Percentiles rank a stretch among this genome's conserved stretches.
These are phyloP conservation scores for Paralichthys olivaceus DNA, from an alignment of 2,113 vertebrate species.

Conservation along the genomic window DNA sequence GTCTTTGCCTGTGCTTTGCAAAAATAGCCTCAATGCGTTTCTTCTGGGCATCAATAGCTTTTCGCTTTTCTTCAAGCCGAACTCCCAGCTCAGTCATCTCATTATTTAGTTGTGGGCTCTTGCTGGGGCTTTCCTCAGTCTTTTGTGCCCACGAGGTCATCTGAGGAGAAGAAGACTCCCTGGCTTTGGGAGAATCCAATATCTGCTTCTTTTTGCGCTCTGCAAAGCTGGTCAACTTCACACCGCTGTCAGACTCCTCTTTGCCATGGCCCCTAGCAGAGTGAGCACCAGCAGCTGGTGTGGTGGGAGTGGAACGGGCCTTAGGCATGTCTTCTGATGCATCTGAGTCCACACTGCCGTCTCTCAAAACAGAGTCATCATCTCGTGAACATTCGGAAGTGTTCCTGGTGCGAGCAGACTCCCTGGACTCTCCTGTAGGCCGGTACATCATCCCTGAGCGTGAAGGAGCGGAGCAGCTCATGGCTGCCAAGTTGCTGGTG, in stretches of 20 bases:
- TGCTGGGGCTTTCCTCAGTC: slow-evolving; percentile 83
- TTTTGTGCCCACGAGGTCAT: slow-evolving; percentile 78
- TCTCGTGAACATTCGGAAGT: slow-evolving; percentile 83
- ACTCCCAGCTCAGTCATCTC: slow-evolving; percentile 90
- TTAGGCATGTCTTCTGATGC: slow-evolving; percentile 85
- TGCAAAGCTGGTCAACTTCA: slow-evolving; percentile 94
- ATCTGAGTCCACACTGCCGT: slow-evolving; percentile 88
- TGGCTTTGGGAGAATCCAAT: slow-evolving; percentile 71
- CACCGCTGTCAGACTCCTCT: slow-evolving; percentile 80
- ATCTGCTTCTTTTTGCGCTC: slow-evolving; percentile 89
- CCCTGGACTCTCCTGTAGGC: slow-evolving; percentile 57
- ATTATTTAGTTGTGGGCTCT: slow-evolving; percentile 84
- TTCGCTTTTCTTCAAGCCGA: slow-evolving; percentile 90
- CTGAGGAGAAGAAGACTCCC: slow-evolving; percentile 52
- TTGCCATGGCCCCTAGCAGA: slow-evolving; percentile 31
- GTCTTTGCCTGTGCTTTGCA: slow-evolving; percentile 90
- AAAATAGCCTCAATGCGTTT: slow-evolving; percentile 95
- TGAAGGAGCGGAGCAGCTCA: slow-evolving; percentile 80
- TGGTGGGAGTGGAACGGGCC: slow-evolving; percentile 76
- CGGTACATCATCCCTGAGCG: slow-evolving; percentile 80
- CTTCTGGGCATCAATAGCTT: slow-evolving; percentile 95
- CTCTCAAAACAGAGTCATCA: slow-evolving; percentile 86
- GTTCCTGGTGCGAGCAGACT: slow-evolving; percentile 71
- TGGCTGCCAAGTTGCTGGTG: slow-evolving; percentile 55
- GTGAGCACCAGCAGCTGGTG: slow-evolving; percentile 57